Evolutionary conservation across 2,888 invertebrate genomes (phyloP).

Genomic region (Dioctria rufipes): DNA sequence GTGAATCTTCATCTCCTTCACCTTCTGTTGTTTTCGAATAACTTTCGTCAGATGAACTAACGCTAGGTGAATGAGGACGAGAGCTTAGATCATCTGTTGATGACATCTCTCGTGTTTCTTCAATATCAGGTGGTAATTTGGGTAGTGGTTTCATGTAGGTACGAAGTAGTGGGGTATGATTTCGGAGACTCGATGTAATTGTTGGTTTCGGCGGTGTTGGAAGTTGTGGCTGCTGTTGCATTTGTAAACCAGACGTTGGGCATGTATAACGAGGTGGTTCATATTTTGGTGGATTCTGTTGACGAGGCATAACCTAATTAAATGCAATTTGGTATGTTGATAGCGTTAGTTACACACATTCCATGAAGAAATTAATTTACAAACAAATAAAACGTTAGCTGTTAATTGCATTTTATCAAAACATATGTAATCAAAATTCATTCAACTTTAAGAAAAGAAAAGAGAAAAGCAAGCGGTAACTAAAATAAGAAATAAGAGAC

Average conservation of each 20-base stretch:
- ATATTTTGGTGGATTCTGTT: slow-evolving; percentile 69
- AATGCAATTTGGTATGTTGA: not conserved
- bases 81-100: slow-evolving; percentile 89
- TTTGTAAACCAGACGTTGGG: slow-evolving; percentile 68
- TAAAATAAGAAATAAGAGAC: too few relatives aligned
- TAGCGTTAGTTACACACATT: slow-evolving; percentile 26
- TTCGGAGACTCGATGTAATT: slow-evolving; percentile 64
- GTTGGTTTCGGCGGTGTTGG: slow-evolving; percentile 64
- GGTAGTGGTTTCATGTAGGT: slow-evolving; percentile 76
- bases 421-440: slow-evolving; percentile 3
- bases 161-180: slow-evolving; percentile 65
- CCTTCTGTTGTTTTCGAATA: slow-evolving; percentile 87
- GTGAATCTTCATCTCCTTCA: slow-evolving; percentile 72
- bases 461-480: too few relatives aligned
- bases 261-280: slow-evolving; percentile 71
- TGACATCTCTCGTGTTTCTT: slow-evolving; percentile 73
- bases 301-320: slow-evolving; percentile 68
- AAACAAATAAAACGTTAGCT: not conserved
- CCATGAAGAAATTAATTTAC: not conserved
- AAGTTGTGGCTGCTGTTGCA: slow-evolving; percentile 61
- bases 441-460: too few relatives aligned
- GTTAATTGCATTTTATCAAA: too few relatives aligned
- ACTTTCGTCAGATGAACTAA: slow-evolving; percentile 89
- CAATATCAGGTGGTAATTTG: slow-evolving; percentile 73
- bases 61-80: slow-evolving; percentile 84